phyloP scores from a whole-genome alignment of 1,140 invertebrate genomes.

The Oedothorax gibbosus region DNA sequence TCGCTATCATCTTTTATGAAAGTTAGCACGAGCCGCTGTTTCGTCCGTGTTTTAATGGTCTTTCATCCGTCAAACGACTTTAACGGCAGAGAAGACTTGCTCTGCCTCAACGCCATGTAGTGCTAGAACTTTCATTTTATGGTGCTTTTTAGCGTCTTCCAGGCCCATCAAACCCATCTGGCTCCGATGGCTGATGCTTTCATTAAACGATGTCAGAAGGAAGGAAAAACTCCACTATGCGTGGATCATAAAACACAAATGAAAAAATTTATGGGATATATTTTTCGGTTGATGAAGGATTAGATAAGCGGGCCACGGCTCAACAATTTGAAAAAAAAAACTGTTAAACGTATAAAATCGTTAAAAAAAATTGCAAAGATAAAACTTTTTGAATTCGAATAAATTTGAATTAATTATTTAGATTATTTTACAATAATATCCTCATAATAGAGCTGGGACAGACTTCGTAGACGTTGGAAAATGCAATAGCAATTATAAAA shows the following conservation, averaged over 20 bases:
- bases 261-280: slow-evolving; percentile 39
- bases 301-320: background rate
- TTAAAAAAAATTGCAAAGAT: background rate
- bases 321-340: slow-evolving; percentile 8
- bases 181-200: slow-evolving; percentile 39
- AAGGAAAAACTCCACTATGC: slow-evolving; percentile 29
- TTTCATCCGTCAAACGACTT: slow-evolving; percentile 47
- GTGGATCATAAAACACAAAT: slow-evolving; percentile 51
- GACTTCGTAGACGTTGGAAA: no score
- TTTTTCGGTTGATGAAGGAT: slow-evolving; percentile 3
- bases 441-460: no score
- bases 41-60: slow-evolving; percentile 42
- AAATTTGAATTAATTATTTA: no score
- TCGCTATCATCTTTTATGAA: background rate
- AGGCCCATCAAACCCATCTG: slow-evolving; percentile 52
- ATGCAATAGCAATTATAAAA: no score
- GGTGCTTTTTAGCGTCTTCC: slow-evolving; percentile 33
- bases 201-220: slow-evolving; percentile 48
- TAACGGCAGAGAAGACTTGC: slow-evolving; percentile 25
- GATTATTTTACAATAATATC: no score
- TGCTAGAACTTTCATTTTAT: slow-evolving; percentile 30
- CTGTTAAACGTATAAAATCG: background rate
- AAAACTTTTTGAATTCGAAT: no score
- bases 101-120: background rate
- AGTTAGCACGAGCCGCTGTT: background rate